Base-by-base conservation (phyloP, 2,797 vertebrate genomes). In the Enteromius mattozi region DNA sequence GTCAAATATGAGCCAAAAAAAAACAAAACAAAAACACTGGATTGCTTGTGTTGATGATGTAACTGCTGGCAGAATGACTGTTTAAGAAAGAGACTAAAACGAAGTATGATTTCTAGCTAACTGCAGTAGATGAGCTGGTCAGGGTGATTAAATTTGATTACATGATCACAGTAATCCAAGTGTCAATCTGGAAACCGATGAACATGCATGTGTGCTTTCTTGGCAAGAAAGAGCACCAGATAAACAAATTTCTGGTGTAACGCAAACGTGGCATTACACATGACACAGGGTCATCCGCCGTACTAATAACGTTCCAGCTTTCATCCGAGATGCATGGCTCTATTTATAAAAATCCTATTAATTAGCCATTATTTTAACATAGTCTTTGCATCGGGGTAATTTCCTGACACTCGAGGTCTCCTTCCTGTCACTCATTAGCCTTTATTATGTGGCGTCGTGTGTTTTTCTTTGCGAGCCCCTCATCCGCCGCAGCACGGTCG, bases 351-450 rank as follows among this genome's bases (percentile, higher is more conserved):
- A 83, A 91, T 93, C 92, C 90, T 93, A 93, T 94, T 94, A 92
- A 93, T 91, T 82, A 91, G 92, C 94, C 92, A 93, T 94, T 90
- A 92, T 92, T 91, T 92, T 91, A 90, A 91, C 87, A 45, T 45
- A 45, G 91, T 91, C 91, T 93, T 93, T 90, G 91, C 93, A 95
- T 94, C 93, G 92, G 95, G 86, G 93, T 92, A 93, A 93, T 95
- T 95, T 95, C 95, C 95, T 94, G 94, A 93, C 93, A 93, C 94
- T 95, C 92, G 91, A 94, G 88, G 92, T 91, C 92, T 93, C 92
- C 94, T 95, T 95, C 94, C 95, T 95, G 94, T 91, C 92, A 94
- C 94, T 95, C 95, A 95, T 95, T 94, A 95, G 94, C 93, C 93
- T 92, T 91, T 95, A 95, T 95, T 95, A 94, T 94, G 92, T 92